These are phyloP conservation scores for Aphaenogaster rudis DNA, from an alignment of 1,140 invertebrate species.

Conservation along the genomic window DNA sequence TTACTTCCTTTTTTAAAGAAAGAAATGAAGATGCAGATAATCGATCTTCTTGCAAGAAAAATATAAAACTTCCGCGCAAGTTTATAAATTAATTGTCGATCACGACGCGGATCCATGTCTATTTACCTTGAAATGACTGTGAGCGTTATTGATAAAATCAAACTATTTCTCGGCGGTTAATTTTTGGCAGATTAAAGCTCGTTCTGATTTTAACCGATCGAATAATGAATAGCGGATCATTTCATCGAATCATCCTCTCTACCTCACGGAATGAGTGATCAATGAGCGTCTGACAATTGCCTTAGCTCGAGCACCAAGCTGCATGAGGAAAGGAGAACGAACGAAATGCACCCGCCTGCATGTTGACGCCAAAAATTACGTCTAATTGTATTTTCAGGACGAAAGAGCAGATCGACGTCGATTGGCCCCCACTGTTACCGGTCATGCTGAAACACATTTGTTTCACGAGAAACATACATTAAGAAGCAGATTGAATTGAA, in stretches of 20 bases:
- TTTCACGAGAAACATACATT: not conserved
- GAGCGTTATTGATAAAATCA: conserved; percentile 40
- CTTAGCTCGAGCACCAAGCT: conserved; percentile 77
- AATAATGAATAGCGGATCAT: conserved; percentile 33
- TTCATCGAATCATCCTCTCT: conserved; percentile 76
- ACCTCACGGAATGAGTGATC: conserved; percentile 76
- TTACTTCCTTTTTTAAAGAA: not conserved
- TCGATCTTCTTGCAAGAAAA: not conserved
- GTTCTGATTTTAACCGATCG: conserved; percentile 25
- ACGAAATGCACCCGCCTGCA: conserved; percentile 77
- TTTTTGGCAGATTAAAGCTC: not conserved
- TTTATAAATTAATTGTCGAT: not conserved
- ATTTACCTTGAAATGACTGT: conserved; percentile 51
- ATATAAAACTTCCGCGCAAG: not conserved
- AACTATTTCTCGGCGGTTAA: conserved; percentile 9
- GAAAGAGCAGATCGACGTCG: conserved; percentile 60
- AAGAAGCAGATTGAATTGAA: conserved; percentile 11
- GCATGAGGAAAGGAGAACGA: conserved; percentile 79
- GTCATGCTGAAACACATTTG: conserved; percentile 29
- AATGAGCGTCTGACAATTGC: conserved; percentile 74
- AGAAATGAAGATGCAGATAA: not conserved
- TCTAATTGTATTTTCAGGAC: conserved; percentile 77
- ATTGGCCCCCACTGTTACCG: conserved; percentile 36
- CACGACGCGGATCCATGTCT: conserved; percentile 5
- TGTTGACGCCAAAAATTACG: conserved; percentile 77